Conservation (phyloP, 1,140 invertebrate genomes). For the Steinernema khuongi region DNA sequence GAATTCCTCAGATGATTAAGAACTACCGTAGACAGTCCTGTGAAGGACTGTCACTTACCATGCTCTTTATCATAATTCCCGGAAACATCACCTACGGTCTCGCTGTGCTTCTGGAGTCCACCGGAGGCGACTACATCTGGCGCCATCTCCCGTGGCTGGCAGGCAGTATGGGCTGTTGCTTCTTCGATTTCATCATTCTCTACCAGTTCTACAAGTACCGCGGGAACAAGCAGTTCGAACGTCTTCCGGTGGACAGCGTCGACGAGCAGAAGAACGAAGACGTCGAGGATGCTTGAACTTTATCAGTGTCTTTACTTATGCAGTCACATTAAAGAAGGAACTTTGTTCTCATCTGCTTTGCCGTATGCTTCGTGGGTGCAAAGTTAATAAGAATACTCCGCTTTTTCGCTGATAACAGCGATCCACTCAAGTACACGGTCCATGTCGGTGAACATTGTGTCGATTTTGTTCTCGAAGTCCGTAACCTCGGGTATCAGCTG, state of each 20-base stretch:
- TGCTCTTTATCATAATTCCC: slow-evolving; percentile 58
- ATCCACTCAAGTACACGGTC: slow-evolving; percentile 6
- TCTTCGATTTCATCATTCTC: slow-evolving; percentile 50
- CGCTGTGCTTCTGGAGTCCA: slow-evolving; percentile 49
- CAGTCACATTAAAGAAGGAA: too few relatives aligned
- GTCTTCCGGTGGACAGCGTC: too few relatives aligned
- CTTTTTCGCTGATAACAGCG: neutral
- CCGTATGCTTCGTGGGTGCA: too few relatives aligned
- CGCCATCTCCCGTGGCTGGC: slow-evolving; percentile 55
- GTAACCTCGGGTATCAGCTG: neutral
- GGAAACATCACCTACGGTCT: slow-evolving; percentile 54
- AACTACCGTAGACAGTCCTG: slow-evolving; percentile 54
- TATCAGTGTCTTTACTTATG: too few relatives aligned
- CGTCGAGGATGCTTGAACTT: too few relatives aligned
- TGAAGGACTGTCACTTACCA: slow-evolving; percentile 52
- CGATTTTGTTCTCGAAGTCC: neutral
- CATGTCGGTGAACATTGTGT: neutral
- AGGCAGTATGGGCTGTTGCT: slow-evolving; percentile 54
- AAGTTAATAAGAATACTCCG: too few relatives aligned
- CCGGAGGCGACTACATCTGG: slow-evolving; percentile 45
- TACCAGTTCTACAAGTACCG: slow-evolving; percentile 50
- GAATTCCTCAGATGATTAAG: slow-evolving; percentile 55
- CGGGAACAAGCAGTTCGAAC: neutral
- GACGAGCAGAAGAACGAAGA: too few relatives aligned
- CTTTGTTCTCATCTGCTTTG: too few relatives aligned